These are phyloP conservation scores for Eilema sororculum DNA, from an alignment of 2,888 invertebrate genomes.

Conservation along the genomic window DNA sequence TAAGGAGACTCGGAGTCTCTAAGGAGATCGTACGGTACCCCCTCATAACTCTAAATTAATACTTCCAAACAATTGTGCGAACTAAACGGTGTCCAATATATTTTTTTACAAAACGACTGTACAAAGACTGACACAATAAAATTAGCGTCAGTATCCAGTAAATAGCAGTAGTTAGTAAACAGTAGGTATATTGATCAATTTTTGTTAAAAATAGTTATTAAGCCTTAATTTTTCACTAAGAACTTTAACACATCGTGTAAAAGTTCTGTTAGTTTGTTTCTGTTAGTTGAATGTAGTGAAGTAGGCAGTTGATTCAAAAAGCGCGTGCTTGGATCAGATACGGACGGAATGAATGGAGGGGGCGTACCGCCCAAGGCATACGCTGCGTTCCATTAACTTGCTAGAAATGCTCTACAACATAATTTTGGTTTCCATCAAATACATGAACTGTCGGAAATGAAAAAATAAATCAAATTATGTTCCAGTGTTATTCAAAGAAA, in stretches of 20 bases:
- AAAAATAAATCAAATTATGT: slow-evolving; percentile 70
- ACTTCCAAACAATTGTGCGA: too few relatives aligned
- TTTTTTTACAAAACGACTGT: too few relatives aligned
- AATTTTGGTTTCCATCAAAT: slow-evolving; percentile 71
- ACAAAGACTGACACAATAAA: too few relatives aligned
- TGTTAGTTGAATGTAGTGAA: slow-evolving; percentile 54
- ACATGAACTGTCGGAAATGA: slow-evolving; percentile 73
- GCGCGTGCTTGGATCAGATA: slow-evolving; percentile 75
- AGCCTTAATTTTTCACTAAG: background rate
- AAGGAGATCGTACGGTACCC: too few relatives aligned
- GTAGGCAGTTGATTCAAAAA: slow-evolving; percentile 68
- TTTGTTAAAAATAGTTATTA: background rate
- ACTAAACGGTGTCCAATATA: too few relatives aligned
- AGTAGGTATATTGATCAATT: background rate
- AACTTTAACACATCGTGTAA: slow-evolving; percentile 38
- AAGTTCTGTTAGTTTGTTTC: slow-evolving; percentile 59
- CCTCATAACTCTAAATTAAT: too few relatives aligned
- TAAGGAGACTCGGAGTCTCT: too few relatives aligned
- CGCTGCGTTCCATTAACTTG: slow-evolving; percentile 59
- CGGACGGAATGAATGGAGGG: slow-evolving; percentile 60
- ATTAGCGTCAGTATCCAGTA: too few relatives aligned
- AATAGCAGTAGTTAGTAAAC: too few relatives aligned
- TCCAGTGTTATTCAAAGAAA: slow-evolving; percentile 58
- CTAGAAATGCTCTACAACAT: slow-evolving; percentile 69
- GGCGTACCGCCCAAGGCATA: slow-evolving; percentile 52